Conservation (phyloP, 2,113 vertebrate species). For the Dasypus novemcinctus region DNA sequence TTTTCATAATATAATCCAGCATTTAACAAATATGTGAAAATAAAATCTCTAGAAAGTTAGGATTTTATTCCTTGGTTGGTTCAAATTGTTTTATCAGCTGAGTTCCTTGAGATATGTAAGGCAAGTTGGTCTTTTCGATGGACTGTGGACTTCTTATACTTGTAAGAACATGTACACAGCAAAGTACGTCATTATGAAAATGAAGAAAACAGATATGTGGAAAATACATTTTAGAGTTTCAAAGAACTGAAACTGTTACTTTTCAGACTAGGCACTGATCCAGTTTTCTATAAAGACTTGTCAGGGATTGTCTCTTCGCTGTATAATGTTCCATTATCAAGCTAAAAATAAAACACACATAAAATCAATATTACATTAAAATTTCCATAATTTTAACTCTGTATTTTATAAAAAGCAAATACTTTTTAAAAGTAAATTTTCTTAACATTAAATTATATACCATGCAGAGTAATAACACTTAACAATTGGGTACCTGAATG, state of each 20-base stretch:
- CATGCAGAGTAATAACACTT: not conserved
- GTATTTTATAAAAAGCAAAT: not conserved
- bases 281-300: slow-evolving; percentile 84
- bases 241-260: slow-evolving; percentile 85
- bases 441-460: not conserved
- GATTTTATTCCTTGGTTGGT: slow-evolving; percentile 80
- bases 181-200: slow-evolving; percentile 82
- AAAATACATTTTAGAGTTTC: slow-evolving; percentile 83
- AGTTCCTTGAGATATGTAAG: slow-evolving; percentile 80
- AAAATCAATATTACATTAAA: slow-evolving; percentile 35
- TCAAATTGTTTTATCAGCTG: slow-evolving; percentile 80
- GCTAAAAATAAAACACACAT: slow-evolving; percentile 75
- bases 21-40: slow-evolving; percentile 81
- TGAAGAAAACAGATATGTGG: slow-evolving; percentile 78
- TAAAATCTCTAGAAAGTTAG: slow-evolving; percentile 74
- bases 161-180: slow-evolving; percentile 65
- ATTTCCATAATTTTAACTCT: slow-evolving; percentile 14
- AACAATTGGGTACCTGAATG: not conserved
- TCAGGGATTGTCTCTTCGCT: slow-evolving; percentile 87
- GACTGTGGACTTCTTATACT: slow-evolving; percentile 66
- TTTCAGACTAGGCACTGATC: slow-evolving; percentile 90
- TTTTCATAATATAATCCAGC: slow-evolving; percentile 80
- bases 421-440: slow-evolving; percentile 30
- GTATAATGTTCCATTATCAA: slow-evolving; percentile 75
- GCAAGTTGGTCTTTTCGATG: slow-evolving; percentile 82